Evolutionary conservation across 2,797 vertebrate genomes (phyloP), one percentile per base, ranked within the genome.

Genomic region (Gallinago stenura): DNA sequence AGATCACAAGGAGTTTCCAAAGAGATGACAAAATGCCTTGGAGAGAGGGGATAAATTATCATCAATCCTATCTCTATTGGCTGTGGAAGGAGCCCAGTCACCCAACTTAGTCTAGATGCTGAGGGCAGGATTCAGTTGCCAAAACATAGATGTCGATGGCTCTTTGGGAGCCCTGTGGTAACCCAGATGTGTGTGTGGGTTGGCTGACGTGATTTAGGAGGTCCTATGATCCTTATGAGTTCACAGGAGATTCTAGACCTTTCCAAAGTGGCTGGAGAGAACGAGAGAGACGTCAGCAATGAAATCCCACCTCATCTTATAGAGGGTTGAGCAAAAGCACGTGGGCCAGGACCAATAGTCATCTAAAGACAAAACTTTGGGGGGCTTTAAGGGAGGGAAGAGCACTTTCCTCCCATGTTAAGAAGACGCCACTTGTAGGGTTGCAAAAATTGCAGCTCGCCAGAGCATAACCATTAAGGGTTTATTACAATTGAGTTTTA

Each of bases 401-500:
- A 85, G 45, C 4, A 0, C 81, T 97, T 95, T 78, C 75, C 78
- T 89, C 73, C 33, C 35, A 2, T 16, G 60, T 73, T 46, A 12
- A 56, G 93, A 96, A 95, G 92, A 94, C 51, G 10, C 25, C 93
- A 71, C 86, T 89, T n/a, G 39, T 15, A 70, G 85, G 46, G 35
- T 2, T 80, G 88, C 65, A 85, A 87, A 83, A 16, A 50, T 37
- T n/a, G 43, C 85, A 92, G 87, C 92, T 95, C 31, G 1, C 79
- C 95, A 96, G 93, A 96, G 95, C 85, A 19, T 87, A 94, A 90
- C 94, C 95, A 94, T 97, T 97, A 97, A 93, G 95, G 89, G 18
- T 95, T 95, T 97, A 97, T 93, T 95, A 95, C 96, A 90, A 97
- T 69, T 82, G 68, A 48, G 30, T 88, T 96, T 96, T 82, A 83